Evolutionary conservation across 2,888 invertebrate species (phyloP).

Genomic region (Phyllotreta striolata): DNA sequence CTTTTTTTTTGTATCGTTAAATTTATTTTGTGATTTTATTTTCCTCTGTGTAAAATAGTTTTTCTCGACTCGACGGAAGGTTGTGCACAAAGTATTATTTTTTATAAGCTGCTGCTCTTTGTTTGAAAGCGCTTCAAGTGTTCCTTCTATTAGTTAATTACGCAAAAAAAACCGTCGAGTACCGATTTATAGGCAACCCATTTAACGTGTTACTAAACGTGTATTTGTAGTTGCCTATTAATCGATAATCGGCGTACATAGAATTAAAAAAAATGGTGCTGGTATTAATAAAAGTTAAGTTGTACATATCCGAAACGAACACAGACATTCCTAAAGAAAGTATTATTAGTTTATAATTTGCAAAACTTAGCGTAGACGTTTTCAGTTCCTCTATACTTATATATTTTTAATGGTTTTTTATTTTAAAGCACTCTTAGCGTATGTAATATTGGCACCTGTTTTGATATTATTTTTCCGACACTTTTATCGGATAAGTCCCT

Average conservation of each 20-base stretch:
- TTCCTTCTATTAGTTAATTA: constrained; percentile 40
- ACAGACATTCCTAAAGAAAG: constrained; percentile 61
- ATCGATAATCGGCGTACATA: constrained; percentile 10
- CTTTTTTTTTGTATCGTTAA: constrained; percentile 31
- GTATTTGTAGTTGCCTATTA: not conserved
- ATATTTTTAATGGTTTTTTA: constrained; percentile 21
- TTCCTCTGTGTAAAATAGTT: constrained; percentile 32
- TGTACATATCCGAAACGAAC: constrained; percentile 55
- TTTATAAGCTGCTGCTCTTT: constrained; percentile 45
- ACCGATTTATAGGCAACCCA: constrained; percentile 1
- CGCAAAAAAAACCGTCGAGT: constrained; percentile 21
- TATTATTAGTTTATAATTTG: constrained; percentile 59
- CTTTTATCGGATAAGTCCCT: no score
- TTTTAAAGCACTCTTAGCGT: constrained; percentile 26
- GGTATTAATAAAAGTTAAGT: constrained; percentile 56
- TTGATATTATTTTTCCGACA: constrained; percentile 10
- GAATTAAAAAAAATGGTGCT: constrained; percentile 53
- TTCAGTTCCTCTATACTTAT: constrained; percentile 47
- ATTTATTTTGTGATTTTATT: constrained; percentile 44
- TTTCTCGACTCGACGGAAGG: constrained; percentile 44
- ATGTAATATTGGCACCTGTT: constrained; percentile 26
- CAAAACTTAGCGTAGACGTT: constrained; percentile 40
- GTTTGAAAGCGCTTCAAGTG: constrained; percentile 43
- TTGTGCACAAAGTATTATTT: constrained; percentile 56
- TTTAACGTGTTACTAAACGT: no score